A percentile compares a stretch with the other conserved stretches of the same genome.
These are phyloP conservation scores for Phylloscopus collybita DNA, from an alignment of 2,797 vertebrate genomes.

Conservation along the genomic window DNA sequence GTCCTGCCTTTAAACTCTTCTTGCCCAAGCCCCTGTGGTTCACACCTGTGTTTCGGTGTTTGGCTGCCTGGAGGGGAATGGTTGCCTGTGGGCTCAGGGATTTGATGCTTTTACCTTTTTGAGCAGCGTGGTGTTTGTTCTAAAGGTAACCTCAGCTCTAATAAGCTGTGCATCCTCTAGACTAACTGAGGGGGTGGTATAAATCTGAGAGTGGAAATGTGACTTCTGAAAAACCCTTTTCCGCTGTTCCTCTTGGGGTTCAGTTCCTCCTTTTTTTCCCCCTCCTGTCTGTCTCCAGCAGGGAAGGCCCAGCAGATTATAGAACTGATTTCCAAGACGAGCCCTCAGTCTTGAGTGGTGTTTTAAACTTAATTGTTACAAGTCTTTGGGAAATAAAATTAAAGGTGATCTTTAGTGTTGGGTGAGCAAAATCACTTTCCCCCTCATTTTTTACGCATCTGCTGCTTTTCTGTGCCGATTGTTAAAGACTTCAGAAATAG, in stretches of 20 bases:
- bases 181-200: neutral
- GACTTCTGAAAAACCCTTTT: neutral
- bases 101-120: neutral
- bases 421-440: neutral
- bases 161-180: neutral
- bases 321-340: slow-evolving; percentile 5
- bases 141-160: neutral
- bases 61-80: neutral
- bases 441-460: neutral
- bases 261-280: neutral
- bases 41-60: neutral
- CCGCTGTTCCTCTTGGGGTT: neutral
- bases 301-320: neutral
- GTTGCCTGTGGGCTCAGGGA: neutral
- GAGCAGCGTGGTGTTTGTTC: neutral
- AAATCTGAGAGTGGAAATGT: neutral
- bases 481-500: neutral
- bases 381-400: neutral
- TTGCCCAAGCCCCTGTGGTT: neutral
- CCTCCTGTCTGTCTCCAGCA: neutral
- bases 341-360: neutral
- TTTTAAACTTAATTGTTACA: neutral
- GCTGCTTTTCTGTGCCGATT: neutral
- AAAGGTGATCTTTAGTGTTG: neutral
- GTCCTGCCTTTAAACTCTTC: neutral